These are phyloP conservation scores for Arctocebus calabarensis DNA, from an alignment of 2,797 vertebrate species.

Conservation along the genomic window DNA sequence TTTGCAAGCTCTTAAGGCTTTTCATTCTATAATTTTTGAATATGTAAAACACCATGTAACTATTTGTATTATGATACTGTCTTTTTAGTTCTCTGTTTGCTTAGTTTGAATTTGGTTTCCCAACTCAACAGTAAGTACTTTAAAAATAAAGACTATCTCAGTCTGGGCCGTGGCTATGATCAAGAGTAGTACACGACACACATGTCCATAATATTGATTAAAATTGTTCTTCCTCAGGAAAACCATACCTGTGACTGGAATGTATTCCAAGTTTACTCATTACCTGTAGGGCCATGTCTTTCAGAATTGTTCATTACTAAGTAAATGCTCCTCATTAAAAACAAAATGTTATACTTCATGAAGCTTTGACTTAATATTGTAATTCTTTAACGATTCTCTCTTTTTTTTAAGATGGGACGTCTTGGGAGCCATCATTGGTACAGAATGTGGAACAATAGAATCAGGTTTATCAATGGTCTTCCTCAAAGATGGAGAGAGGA, in stretches of 20 bases:
- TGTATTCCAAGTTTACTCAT: neutral
- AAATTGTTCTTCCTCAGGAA: neutral
- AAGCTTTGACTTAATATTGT: conserved; percentile 33
- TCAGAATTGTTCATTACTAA: conserved; percentile 56
- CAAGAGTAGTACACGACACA: neutral
- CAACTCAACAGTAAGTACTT: conserved; percentile 16
- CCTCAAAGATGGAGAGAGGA: conserved; percentile 94
- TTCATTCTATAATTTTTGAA: conserved; percentile 9
- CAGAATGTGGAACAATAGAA: conserved; percentile 96
- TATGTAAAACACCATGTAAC: neutral
- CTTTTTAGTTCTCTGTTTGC: neutral
- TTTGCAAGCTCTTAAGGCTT: neutral
- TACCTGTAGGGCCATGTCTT: neutral
- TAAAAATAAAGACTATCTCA: neutral
- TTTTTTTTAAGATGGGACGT: conserved; percentile 94
- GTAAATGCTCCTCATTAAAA: conserved; percentile 30
- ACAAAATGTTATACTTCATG: neutral
- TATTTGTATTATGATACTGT: neutral
- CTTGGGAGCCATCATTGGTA: conserved; percentile 92
- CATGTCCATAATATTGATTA: neutral
- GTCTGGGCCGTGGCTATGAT: neutral
- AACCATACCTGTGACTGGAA: neutral
- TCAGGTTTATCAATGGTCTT: conserved; percentile 95
- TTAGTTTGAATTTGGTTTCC: conserved; percentile 25
- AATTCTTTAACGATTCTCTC: conserved; percentile 26